phyloP scores from a whole-genome alignment of 1,140 invertebrate species.

The Rhopalosiphum maidis region DNA sequence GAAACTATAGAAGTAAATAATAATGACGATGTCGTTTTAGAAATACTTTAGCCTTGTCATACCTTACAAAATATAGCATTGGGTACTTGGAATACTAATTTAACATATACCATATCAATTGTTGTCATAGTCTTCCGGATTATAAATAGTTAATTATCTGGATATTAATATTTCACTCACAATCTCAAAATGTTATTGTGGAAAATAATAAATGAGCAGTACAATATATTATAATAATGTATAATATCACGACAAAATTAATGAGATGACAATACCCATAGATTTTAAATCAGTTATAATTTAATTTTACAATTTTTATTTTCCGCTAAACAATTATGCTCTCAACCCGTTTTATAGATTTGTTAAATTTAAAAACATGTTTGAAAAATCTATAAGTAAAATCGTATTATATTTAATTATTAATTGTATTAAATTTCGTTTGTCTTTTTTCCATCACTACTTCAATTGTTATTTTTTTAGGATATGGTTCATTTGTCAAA shows the following conservation, averaged over 20 bases:
- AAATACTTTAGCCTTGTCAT: conserved; percentile 39
- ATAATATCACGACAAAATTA: not conserved
- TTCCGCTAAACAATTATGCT: not conserved
- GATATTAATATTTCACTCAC: conserved; percentile 14
- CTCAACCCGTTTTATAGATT: not conserved
- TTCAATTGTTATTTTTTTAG: conserved; percentile 26
- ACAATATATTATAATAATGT: not conserved
- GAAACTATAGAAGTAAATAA: not conserved
- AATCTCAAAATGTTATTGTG: not conserved
- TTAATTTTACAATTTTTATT: not conserved
- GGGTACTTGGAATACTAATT: conserved; percentile 15
- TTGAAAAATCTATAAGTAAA: not conserved
- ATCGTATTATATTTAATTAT: not conserved
- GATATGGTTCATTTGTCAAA: conserved; percentile 20
- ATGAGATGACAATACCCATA: no score
- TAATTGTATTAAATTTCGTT: not conserved
- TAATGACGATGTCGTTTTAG: conserved; percentile 1
- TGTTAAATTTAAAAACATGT: not conserved
- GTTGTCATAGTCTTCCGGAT: not conserved
- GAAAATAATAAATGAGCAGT: not conserved
- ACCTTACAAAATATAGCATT: not conserved
- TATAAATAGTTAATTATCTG: conserved; percentile 34
- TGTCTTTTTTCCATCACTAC: not conserved
- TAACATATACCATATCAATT: not conserved
- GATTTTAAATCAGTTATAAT: not conserved